Conservation (phyloP, 2,888 invertebrate genomes). For the Limnephilus lunatus region DNA sequence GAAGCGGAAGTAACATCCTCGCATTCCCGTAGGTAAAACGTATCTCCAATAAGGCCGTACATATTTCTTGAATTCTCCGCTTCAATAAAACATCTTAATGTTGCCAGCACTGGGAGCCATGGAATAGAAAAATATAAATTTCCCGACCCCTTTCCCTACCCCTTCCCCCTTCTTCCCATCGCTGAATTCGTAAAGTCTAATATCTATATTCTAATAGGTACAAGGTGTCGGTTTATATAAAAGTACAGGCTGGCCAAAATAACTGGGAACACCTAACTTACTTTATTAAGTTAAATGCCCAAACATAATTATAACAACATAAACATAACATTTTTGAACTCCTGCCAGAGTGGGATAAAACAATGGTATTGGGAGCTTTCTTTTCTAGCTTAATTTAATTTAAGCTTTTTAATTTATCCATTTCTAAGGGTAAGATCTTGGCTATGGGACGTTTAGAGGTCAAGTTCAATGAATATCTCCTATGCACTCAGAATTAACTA, state of each 20-base stretch:
- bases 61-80: slow-evolving; percentile 54
- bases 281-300: too few relatives aligned
- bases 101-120: slow-evolving; percentile 28
- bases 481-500: too few relatives aligned
- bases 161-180: background rate
- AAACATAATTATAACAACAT: too few relatives aligned
- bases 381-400: too few relatives aligned
- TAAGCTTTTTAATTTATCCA: too few relatives aligned
- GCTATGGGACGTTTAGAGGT: too few relatives aligned
- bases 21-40: slow-evolving; percentile 44
- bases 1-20: background rate
- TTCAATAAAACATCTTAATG: slow-evolving; percentile 57
- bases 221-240: slow-evolving; percentile 22
- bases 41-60: slow-evolving; percentile 31
- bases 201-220: slow-evolving; percentile 48
- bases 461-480: too few relatives aligned
- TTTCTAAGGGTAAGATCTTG: too few relatives aligned
- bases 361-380: too few relatives aligned
- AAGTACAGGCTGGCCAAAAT: background rate
- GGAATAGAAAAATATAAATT: slow-evolving; percentile 54
- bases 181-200: slow-evolving; percentile 62
- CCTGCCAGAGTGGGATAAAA: too few relatives aligned
- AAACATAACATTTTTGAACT: too few relatives aligned
- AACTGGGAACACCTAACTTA: too few relatives aligned
- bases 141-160: background rate